Evolutionary conservation across 2,113 vertebrate genomes (phyloP), one percentile per base, ranked within the genome.

Genomic region (Rhombomys opimus): DNA sequence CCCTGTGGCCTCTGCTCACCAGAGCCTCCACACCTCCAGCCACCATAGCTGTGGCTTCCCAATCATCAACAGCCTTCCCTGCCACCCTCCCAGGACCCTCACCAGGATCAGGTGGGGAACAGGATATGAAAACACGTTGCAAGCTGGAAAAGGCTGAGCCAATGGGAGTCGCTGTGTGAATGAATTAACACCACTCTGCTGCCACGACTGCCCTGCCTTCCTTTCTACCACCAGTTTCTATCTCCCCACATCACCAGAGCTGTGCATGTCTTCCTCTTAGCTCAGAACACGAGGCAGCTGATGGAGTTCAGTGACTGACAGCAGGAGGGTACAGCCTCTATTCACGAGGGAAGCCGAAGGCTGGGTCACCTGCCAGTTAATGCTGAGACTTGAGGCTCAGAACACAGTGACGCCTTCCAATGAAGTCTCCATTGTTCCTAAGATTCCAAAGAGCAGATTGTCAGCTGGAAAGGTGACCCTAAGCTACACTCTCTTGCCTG

Each of bases 81-180:
- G 27, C 65, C 68, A 27, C 3, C n/a, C 5, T 88, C 88, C 85
- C 75, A 41, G 87, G 22, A 65, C 61, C 50, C 78, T 50, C 1
- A 15, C 95, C 87, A 87, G 93, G 50, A 80, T 52, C n/a, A 22
- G n/a, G 46, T 0, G 0, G 63, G 86, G 20, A 68, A 82, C 50
- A 68, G 25, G 17, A 25, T 54, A 15, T 6, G 3, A 46, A 38
- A 77, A 94, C 65, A 72, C 91, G 89, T 89, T 77, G 23, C 8
- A 35, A 80, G 77, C 97, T 97, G 93, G 81, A 96, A 97, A 96
- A 96, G 96, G 86, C 89, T 46, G 52, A 89, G 32, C 63, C 92
- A 18, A 32, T 8, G 63, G 32, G 87, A 95, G 57, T 75, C 54
- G 30, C 85, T 75, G 72, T 63, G 77, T 54, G 93, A 92, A 97